Percentiles rank a stretch among this genome's conserved stretches.
These are phyloP conservation scores for Epizoanthus illoricatus DNA, from an alignment of 92 coral and sea anemone genomes.

Conservation along the genomic window DNA sequence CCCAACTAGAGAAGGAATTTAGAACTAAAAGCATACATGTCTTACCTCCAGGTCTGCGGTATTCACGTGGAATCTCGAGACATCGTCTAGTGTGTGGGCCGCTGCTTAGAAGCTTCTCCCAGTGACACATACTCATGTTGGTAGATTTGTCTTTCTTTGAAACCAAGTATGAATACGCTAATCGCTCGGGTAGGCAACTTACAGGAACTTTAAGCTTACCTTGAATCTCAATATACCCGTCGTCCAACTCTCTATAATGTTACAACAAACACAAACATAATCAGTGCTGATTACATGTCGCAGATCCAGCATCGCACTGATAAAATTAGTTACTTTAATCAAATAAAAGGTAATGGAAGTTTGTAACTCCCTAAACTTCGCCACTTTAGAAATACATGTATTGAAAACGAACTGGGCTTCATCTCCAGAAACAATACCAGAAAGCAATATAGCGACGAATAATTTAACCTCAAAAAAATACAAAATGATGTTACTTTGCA, in stretches of 20 bases:
- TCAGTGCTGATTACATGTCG: no score
- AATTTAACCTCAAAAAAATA: no score
- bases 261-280: neutral
- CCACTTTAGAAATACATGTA: no score
- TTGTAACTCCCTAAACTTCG: no score
- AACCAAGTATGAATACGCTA: constrained; percentile 27
- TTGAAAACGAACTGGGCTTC: no score
- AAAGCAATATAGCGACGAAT: no score
- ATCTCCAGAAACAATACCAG: no score
- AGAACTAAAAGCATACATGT: neutral
- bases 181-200: neutral
- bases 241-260: constrained; percentile 10
- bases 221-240: constrained; percentile 2
- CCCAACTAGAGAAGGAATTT: neutral
- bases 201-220: constrained; percentile 5
- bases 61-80: neutral
- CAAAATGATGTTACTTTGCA: no score
- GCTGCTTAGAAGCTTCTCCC: constrained; percentile 23
- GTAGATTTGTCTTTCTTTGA: constrained; percentile 9
- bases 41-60: constrained; percentile 16
- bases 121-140: neutral
- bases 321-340: no score
- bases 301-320: no score
- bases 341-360: no score
- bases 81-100: constrained; percentile 23